Conservation (phyloP, 2,113 vertebrate genomes). For the Apodemus speciosus region DNA sequence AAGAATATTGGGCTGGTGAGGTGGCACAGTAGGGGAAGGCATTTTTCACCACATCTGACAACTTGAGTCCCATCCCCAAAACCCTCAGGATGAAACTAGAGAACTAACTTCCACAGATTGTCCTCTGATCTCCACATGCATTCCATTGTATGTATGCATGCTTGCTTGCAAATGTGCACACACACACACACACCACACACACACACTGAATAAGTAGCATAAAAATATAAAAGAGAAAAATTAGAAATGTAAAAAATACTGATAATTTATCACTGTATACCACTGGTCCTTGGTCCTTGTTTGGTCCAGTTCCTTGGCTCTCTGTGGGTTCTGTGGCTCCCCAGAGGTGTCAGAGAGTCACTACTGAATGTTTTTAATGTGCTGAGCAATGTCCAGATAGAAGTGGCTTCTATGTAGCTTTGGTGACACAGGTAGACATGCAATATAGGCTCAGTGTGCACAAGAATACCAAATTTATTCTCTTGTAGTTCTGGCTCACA, state of each 20-base stretch:
- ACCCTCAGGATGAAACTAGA: background rate
- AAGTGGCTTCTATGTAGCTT: background rate
- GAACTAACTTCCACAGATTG: background rate
- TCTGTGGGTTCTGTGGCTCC: background rate
- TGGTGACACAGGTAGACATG: background rate
- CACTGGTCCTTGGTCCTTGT: background rate
- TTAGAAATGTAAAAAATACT: background rate
- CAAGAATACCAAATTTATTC: background rate
- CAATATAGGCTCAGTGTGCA: too few relatives aligned
- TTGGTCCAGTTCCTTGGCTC: background rate
- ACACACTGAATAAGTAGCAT: background rate
- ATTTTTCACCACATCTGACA: background rate
- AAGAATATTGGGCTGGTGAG: background rate
- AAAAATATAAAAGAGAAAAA: background rate
- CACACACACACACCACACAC: background rate
- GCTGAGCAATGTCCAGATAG: background rate
- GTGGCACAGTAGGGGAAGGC: background rate
- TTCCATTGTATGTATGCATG: background rate
- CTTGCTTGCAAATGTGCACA: background rate
- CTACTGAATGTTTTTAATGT: background rate
- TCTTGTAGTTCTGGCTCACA: background rate
- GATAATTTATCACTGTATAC: background rate
- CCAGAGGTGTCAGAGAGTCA: too few relatives aligned
- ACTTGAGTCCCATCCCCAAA: background rate
- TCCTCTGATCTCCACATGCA: background rate